phyloP scores from a whole-genome alignment of 2,797 vertebrate genomes.

The Clarias fuscus region DNA sequence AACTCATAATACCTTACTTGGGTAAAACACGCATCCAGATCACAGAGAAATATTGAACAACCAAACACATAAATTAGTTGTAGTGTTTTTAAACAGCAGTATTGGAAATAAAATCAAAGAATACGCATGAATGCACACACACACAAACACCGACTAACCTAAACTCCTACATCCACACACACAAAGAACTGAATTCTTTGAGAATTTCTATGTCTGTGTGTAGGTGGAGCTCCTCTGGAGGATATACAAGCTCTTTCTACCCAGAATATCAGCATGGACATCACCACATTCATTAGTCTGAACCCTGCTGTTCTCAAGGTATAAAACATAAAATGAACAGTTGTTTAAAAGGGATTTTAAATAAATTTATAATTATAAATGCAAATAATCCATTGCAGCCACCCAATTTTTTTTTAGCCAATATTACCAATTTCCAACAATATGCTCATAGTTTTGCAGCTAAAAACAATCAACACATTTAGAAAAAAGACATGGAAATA shows the following conservation, averaged over 20 bases:
- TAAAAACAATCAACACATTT: too few relatives aligned
- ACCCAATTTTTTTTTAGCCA: too few relatives aligned
- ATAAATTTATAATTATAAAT: too few relatives aligned
- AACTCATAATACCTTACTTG: constrained; percentile 57
- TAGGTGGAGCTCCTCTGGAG: constrained; percentile 62
- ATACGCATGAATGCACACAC: not conserved
- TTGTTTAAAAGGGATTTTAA: too few relatives aligned
- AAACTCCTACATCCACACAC: too few relatives aligned
- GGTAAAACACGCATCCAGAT: constrained; percentile 52
- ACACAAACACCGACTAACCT: not conserved
- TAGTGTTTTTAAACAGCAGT: not conserved
- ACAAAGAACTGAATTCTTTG: not conserved
- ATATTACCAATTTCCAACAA: too few relatives aligned
- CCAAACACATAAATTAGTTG: not conserved
- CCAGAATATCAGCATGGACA: constrained; percentile 62
- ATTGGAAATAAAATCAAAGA: not conserved
- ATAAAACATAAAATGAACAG: not conserved
- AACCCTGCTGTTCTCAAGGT: constrained; percentile 9
- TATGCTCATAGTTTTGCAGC: too few relatives aligned
- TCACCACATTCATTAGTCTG: constrained; percentile 61
- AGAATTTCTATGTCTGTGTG: not conserved
- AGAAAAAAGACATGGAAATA: too few relatives aligned
- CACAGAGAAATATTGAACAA: not conserved
- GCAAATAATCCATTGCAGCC: too few relatives aligned
- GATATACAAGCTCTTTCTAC: constrained; percentile 58